Evolutionary conservation across 2,888 invertebrate species (phyloP).

Genomic region (Alentia gelatinosa): DNA sequence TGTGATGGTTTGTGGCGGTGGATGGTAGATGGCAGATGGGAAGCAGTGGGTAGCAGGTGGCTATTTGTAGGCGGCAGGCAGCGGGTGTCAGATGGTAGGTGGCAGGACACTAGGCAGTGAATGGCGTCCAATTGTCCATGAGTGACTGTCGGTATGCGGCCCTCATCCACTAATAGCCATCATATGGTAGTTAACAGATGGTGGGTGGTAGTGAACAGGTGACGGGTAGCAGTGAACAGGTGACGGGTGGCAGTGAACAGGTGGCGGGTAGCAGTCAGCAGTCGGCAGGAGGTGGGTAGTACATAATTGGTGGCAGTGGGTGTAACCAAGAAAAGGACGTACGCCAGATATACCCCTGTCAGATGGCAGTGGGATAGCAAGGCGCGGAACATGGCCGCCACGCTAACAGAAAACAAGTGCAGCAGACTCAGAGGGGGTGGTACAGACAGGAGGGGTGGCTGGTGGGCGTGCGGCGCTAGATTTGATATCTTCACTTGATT

Average conservation of each 20-base stretch:
- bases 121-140: no score
- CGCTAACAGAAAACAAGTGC: not conserved
- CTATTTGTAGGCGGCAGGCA: not conserved
- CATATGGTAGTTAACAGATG: not conserved
- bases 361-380: not conserved
- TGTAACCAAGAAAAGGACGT: not conserved
- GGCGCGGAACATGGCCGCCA: not conserved
- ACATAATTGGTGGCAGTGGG: not conserved
- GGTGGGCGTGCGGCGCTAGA: not conserved
- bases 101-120: not conserved
- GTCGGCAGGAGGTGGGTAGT: not conserved
- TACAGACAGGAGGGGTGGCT: not conserved
- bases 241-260: not conserved
- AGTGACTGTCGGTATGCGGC: no score
- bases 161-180: no score
- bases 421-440: not conserved
- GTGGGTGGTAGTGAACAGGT: not conserved
- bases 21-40: not conserved
- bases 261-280: not conserved
- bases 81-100: not conserved
- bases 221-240: not conserved
- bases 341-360: not conserved
- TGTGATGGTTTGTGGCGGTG: not conserved
- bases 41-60: not conserved
- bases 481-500: constrained; percentile 51